Base-by-base conservation (phyloP, 1,140 invertebrate species). In the Calephelis nemesis region DNA sequence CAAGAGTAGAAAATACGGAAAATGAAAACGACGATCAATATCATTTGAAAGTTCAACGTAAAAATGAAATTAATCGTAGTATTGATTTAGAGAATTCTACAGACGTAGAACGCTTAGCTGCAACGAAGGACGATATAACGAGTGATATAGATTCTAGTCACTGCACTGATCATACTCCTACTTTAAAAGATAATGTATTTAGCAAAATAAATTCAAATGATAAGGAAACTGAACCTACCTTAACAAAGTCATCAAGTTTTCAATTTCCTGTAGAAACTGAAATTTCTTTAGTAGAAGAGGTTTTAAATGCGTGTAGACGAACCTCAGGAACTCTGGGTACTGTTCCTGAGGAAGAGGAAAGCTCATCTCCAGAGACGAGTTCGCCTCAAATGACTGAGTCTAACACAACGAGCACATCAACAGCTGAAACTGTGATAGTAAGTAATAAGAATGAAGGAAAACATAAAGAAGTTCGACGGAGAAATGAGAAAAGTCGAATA, bases 341-440 rank as follows among this genome's bases (percentile, higher is more conserved):
- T 2, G 95, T 95, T 62, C 94, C 94, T 6, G 94, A 95, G 77
- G 95, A 95, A 79, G 94, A 95, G 70, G 89, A 91, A 62, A 77
- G 76, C 42, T 90, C 87, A 3, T 90, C 87, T 0, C 87, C 89
- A 7, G 87, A 89, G 85, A 75, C 92, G 84, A 63, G 92, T 87
- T 75, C 85, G 62, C 93, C 93, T 68, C 93, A 91, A 86, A 92
- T 92, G 86, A 93, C 92, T 81, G 93, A 94, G 85, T 95, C 94
- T 7, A 93, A 94, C 71, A 95, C 94, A 47, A 95, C 94, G 12
- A 95, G 94, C 83, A 94, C 93, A 40, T 94, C 93, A 72, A 94
- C 94, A 62, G 93, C 93, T 67, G 94, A 94, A 83, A 94, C 94
- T 77, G 89, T 94, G 88, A 92, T 92, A 88, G 80, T 90, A 86